phyloP scores from a whole-genome alignment of 2,113 vertebrate species.

The Scolopax mira region DNA sequence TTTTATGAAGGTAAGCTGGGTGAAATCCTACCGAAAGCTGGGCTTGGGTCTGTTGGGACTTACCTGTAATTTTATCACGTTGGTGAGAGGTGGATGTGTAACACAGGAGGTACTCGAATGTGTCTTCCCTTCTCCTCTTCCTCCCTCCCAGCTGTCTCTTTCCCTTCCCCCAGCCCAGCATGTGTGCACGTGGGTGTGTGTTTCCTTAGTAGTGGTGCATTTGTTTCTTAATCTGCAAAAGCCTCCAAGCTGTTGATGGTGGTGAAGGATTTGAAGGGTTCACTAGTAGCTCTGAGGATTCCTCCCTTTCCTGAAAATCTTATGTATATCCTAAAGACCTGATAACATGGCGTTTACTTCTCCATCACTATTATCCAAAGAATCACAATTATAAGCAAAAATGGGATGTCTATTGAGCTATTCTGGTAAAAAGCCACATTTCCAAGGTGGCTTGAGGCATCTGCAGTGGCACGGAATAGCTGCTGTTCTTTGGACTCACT shows the following conservation, averaged over 20 bases:
- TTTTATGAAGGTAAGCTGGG: constrained; percentile 23
- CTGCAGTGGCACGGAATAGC: background rate
- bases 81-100: background rate
- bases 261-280: background rate
- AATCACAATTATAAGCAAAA: background rate
- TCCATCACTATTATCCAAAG: background rate
- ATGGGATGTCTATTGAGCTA: background rate
- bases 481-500: background rate
- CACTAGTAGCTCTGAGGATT: background rate
- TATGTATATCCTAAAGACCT: background rate
- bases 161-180: constrained; percentile 12
- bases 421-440: background rate
- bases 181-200: constrained; percentile 17
- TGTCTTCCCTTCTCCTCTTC: background rate
- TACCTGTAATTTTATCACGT: background rate
- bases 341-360: background rate
- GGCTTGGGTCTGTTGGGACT: background rate
- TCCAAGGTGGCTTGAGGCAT: background rate
- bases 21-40: background rate
- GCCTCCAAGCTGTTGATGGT: background rate
- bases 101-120: background rate
- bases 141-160: background rate
- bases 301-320: background rate
- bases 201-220: constrained; percentile 8
- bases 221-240: constrained; percentile 40